Conservation (phyloP, 35 echinoderm and acorn worm genomes). For the Ophiothrix spiculata region DNA sequence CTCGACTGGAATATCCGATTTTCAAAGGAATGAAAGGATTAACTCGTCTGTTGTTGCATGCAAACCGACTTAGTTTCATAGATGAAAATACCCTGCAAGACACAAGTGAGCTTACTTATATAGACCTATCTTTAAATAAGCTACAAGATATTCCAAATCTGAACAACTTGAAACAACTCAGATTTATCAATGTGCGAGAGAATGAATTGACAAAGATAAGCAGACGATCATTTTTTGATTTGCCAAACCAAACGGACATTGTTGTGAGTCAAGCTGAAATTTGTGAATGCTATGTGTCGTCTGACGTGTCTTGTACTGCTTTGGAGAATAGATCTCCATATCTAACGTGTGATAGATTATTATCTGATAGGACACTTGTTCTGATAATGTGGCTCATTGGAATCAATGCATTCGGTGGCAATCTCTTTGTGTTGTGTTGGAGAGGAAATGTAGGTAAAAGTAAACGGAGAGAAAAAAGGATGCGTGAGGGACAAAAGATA, state of each 20-base stretch:
- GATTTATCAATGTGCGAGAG: background rate
- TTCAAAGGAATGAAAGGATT: background rate
- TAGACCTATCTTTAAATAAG: background rate
- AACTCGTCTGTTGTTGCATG: background rate
- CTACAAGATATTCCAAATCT: background rate
- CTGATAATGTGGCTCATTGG: background rate
- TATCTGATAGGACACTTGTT: background rate
- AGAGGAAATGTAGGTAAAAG: too few species aligned
- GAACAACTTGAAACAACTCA: background rate
- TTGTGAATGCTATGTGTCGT: background rate
- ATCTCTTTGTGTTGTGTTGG: background rate
- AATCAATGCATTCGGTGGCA: background rate
- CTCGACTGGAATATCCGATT: background rate
- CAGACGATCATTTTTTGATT: background rate
- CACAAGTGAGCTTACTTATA: background rate
- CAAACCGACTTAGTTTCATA: background rate
- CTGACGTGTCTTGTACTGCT: background rate
- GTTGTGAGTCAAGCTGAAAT: background rate
- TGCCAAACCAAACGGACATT: background rate
- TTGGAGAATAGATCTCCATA: background rate
- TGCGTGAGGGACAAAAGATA: background rate
- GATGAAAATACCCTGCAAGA: background rate
- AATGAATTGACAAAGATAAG: background rate
- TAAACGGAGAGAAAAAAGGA: background rate
- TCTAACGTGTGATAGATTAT: background rate